These are phyloP conservation scores for Pseudonaja textilis DNA, from an alignment of 2,113 vertebrate species.

Conservation along the genomic window DNA sequence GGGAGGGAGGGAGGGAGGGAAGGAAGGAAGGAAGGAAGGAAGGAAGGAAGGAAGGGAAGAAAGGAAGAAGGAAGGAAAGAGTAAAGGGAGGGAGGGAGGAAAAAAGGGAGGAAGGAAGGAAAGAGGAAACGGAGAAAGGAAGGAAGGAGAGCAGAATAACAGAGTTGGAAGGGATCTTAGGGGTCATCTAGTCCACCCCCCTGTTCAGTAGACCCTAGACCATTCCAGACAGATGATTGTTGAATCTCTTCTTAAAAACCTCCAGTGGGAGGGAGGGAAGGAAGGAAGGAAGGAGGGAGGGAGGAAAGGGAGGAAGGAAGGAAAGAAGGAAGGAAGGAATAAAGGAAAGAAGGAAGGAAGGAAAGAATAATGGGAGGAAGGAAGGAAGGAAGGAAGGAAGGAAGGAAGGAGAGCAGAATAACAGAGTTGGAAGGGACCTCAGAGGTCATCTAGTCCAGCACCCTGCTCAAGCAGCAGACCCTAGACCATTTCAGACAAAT, in stretches of 20 bases:
- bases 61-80: accelerated
- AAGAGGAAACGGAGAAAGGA: accelerated
- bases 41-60: accelerated
- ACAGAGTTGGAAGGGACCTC: accelerated
- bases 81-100: accelerated
- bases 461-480: too few relatives aligned
- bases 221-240: too few relatives aligned
- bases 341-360: too few relatives aligned
- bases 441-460: too few relatives aligned
- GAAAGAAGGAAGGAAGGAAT: accelerated
- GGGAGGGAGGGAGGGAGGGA: accelerated
- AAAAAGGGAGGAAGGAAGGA: accelerated
- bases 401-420: too few relatives aligned
- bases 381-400: accelerated
- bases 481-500: too few relatives aligned
- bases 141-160: too few relatives aligned
- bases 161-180: too few relatives aligned
- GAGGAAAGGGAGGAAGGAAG: accelerated
- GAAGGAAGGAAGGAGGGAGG: accelerated
- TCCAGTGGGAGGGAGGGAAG: too few relatives aligned
- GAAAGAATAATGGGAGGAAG: accelerated
- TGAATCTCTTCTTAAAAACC: too few relatives aligned
- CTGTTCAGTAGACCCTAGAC: too few relatives aligned
- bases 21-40: accelerated
- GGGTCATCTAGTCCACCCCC: too few relatives aligned